phyloP scores from a whole-genome alignment of 1,140 invertebrate genomes.

The Tetragnatha versicolor region DNA sequence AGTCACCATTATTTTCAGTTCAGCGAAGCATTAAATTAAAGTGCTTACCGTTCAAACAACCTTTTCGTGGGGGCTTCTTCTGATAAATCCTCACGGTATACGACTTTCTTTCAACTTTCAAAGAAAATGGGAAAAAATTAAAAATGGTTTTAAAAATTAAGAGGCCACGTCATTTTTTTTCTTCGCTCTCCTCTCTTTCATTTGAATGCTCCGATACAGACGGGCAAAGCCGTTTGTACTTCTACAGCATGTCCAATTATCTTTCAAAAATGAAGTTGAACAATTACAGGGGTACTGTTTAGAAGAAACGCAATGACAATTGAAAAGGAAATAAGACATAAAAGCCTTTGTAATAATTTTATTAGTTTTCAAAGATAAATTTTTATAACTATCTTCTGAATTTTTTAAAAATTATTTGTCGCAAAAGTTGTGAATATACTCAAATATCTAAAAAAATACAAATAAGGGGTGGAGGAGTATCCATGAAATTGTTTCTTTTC shows the following conservation, averaged over 20 bases:
- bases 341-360: no score
- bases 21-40: slow-evolving; percentile 50
- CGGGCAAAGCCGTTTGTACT: no score
- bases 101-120: slow-evolving; percentile 34
- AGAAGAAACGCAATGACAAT: background rate
- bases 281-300: background rate
- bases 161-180: background rate
- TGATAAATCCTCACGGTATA: slow-evolving; percentile 32
- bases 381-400: no score
- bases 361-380: no score
- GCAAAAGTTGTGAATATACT: no score
- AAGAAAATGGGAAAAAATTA: slow-evolving; percentile 29
- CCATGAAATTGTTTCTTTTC: no score
- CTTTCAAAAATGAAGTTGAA: background rate
- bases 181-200: slow-evolving; percentile 14
- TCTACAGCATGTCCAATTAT: no score
- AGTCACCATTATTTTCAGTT: slow-evolving; percentile 47
- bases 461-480: no score
- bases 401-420: no score
- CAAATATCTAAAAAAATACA: no score
- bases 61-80: slow-evolving; percentile 32
- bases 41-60: slow-evolving; percentile 45
- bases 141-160: slow-evolving; percentile 11
- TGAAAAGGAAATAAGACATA: no score
- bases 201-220: slow-evolving; percentile 20